Percentiles rank a stretch among this genome's conserved stretches.
These are phyloP conservation scores for Slavum lentiscoides DNA, from an alignment of 2,888 invertebrate genomes.

Conservation along the genomic window DNA sequence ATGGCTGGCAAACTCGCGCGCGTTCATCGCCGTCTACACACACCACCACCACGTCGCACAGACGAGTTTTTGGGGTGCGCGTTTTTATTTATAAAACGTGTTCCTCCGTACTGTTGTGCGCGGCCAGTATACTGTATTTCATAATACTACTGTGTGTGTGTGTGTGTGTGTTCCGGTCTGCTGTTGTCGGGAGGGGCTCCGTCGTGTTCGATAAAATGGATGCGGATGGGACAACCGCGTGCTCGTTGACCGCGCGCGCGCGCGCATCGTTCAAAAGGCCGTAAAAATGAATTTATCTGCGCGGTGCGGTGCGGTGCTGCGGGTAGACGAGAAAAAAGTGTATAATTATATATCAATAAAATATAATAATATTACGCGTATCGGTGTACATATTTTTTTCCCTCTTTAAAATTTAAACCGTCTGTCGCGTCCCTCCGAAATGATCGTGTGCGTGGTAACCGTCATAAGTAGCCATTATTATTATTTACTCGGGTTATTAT, in stretches of 20 bases:
- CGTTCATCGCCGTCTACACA: background rate
- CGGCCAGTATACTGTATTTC: background rate
- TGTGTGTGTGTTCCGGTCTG: background rate
- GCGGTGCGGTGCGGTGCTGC: no score
- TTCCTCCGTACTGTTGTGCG: background rate
- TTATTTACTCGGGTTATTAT: no score
- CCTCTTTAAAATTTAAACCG: no score
- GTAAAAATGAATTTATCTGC: slow-evolving; percentile 47
- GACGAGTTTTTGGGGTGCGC: slow-evolving; percentile 40
- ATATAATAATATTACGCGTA: no score
- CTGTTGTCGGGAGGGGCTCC: background rate
- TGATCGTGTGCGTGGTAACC: background rate
- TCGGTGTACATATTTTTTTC: no score
- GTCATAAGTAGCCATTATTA: background rate
- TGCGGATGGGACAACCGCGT: slow-evolving; percentile 43
- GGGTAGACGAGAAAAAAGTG: background rate
- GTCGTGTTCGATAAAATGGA: slow-evolving; percentile 19
- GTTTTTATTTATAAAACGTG: slow-evolving; percentile 25
- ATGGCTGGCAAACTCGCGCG: slow-evolving; percentile 8
- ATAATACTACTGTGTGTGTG: no score
- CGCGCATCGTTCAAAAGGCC: slow-evolving; percentile 36
- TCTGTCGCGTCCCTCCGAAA: no score
- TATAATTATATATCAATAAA: no score
- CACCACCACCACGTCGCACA: slow-evolving; percentile 12
- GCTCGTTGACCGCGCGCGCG: slow-evolving; percentile 27